Evolutionary conservation across 37 sponge, comb jelly and placozoan genomes (phyloP), one percentile per base, ranked within the genome.

Genomic region (Oscarella lobularis): DNA sequence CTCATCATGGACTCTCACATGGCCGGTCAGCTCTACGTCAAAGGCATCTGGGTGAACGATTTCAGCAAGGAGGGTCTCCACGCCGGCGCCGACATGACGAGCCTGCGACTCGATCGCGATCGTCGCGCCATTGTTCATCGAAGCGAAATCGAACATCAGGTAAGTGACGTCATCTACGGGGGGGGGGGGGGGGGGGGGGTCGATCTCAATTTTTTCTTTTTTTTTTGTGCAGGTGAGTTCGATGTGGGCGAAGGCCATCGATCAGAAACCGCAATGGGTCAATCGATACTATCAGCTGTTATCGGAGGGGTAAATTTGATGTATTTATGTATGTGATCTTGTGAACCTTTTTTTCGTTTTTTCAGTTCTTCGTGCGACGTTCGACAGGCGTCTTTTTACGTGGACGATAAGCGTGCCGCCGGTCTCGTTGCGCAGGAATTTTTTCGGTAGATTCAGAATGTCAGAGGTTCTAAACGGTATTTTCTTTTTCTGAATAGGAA

Each of bases 51-150:
- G 85, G 74, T 81, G 5, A 0, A 30, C 27, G 85, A 81, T 68
- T 27, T 70, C 55, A 67, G 20, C 2, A 38, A 75, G 27, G 81
- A 81, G 35, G 73, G 39, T 37, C n/a, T 85, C 73, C 27, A 33
- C 0, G 78, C 77, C 38, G 81, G 77, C 33, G 80, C 76, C 0
- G 73, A 85, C 35, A 31, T 85, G 5, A 76, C 37, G 37, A 81
- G 81, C 3, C 67, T 85, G 32, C 14, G 70, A 35, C 31, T 85
- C 39, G 85, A 85, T 67, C 38, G 85, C 20, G 85, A 85, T 74
- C 34, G 85, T 39, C 75, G 80, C 20, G 79, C 84, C 1, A 40
- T 83, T 31, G 39, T 84, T 31, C 40, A 84, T 40, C 67, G 67
- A 72, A 2, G 74, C 9, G 74, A 80, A 33, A 36, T 84, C 36